Base-by-base conservation (phyloP, 53 echinoderm and acorn worm genomes). In the Arbacia lixula region DNA sequence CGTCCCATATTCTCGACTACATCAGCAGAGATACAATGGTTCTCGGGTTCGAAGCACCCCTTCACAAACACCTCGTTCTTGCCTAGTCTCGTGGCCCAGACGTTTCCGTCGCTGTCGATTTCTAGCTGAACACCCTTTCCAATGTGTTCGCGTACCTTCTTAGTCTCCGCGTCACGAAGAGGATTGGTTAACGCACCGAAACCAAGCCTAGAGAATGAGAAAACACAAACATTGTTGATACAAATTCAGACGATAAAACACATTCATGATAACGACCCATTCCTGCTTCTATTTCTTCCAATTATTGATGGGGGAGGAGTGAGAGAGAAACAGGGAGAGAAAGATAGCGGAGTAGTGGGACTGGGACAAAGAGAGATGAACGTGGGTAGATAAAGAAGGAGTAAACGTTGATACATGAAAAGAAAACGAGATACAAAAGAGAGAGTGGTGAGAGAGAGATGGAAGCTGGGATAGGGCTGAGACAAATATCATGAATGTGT, bases 31-130 rank as follows among this genome's bases (percentile, higher is more conserved):
- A 98, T 84, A 68, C 93, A 97, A 64, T 92, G 92, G 56, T 94
- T 92, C 27, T 94, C 88, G 2, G 94, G 98, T 66, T 94, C 91
- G 46, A 92, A 93, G 49, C 92, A 90, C 1, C 98, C 98, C 61
- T 94, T 98, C 43, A 98, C 98, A 36, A 94, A 90, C 16, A 98
- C 90, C 54, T 94, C 94, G 39, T 98, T 98, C 81, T 92, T 92
- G 28, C 92, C 89, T 54, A 98, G 94, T 53, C 92, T 92, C 33
- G 94, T 98, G 19, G 92, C 94, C 98, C 98, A 94, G 25, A 94
- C 90, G 72, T 92, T 94, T 36, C 98, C 98, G 19, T 94, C 94
- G 25, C 85, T 81, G 69, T 98, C 98, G 14, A 94, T 88, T 49
- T 98, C 94, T 5, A 98, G 43, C 76, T 97, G 97, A 11, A 94